A percentile compares a stretch with the other conserved stretches of the same genome.
Evolutionary conservation across 2,888 invertebrate genomes (phyloP).

Genomic region (Pollenia labialis): DNA sequence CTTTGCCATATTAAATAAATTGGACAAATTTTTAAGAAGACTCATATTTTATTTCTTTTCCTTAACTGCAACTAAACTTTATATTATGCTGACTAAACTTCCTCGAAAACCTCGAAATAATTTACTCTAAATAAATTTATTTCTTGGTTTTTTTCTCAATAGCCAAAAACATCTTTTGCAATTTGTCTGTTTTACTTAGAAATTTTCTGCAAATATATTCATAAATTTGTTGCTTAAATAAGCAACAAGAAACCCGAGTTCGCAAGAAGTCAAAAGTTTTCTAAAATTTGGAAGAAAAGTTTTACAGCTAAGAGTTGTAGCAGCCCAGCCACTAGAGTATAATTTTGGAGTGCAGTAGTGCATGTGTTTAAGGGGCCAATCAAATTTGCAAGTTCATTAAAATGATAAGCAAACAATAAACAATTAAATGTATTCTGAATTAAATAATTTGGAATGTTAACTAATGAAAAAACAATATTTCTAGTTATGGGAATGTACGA

Average conservation of each 20-base stretch:
- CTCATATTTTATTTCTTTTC: neutral
- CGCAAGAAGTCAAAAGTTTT: constrained; percentile 42
- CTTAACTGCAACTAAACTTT: constrained; percentile 20
- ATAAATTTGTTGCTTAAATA: constrained; percentile 44
- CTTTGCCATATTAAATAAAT: constrained; percentile 23
- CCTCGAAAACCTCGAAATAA: constrained; percentile 10
- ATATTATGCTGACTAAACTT: constrained; percentile 22
- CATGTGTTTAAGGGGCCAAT: neutral
- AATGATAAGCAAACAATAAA: constrained; percentile 47
- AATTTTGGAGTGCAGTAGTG: constrained; percentile 3
- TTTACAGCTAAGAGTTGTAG: constrained; percentile 1
- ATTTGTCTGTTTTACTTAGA: neutral
- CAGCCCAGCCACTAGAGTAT: constrained; percentile 9
- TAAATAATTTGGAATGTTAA: neutral
- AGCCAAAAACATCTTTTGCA: neutral
- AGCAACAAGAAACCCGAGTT: constrained; percentile 21
- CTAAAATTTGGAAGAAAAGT: constrained; percentile 9
- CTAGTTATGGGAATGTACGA: neutral
- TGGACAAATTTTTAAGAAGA: neutral
- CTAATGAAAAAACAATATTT: constrained; percentile 18
- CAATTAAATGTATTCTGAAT: constrained; percentile 39
- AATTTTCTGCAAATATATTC: constrained; percentile 32
- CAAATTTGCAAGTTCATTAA: constrained; percentile 58
- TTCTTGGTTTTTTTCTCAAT: neutral
- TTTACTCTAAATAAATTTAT: constrained; percentile 15